These are phyloP conservation scores for Pinctada fucata DNA, from an alignment of 2,888 invertebrate species.

Conservation along the genomic window DNA sequence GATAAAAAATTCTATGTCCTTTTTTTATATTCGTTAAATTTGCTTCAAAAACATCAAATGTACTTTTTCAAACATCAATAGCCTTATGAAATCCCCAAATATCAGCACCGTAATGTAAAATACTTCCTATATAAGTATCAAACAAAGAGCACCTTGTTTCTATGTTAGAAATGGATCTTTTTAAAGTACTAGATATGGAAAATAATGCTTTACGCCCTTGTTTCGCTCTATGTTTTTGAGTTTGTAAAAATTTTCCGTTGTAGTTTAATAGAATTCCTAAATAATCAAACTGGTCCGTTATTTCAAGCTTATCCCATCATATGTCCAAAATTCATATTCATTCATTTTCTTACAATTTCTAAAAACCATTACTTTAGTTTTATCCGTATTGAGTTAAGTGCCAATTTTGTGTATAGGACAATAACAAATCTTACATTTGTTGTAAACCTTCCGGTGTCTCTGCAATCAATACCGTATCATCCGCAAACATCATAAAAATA, in stretches of 20 bases:
- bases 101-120: background rate
- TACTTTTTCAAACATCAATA: background rate
- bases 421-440: background rate
- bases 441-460: background rate
- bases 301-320: background rate
- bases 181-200: background rate
- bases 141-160: background rate
- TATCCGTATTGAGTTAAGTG: background rate
- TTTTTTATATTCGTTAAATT: too few species aligned
- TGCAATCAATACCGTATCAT: background rate
- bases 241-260: background rate
- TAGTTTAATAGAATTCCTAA: background rate
- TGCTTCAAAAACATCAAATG: background rate
- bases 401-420: background rate
- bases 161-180: background rate
- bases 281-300: background rate
- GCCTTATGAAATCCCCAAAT: background rate
- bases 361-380: background rate
- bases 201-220: conserved; percentile 4
- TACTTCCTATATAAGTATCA: background rate
- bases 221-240: background rate
- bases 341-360: background rate
- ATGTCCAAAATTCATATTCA: background rate
- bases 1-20: too few species aligned
- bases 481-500: background rate